Percentiles rank a stretch among this genome's conserved stretches.
Conservation (phyloP, 2,888 invertebrate species). For the Cheilosia scutellata region DNA sequence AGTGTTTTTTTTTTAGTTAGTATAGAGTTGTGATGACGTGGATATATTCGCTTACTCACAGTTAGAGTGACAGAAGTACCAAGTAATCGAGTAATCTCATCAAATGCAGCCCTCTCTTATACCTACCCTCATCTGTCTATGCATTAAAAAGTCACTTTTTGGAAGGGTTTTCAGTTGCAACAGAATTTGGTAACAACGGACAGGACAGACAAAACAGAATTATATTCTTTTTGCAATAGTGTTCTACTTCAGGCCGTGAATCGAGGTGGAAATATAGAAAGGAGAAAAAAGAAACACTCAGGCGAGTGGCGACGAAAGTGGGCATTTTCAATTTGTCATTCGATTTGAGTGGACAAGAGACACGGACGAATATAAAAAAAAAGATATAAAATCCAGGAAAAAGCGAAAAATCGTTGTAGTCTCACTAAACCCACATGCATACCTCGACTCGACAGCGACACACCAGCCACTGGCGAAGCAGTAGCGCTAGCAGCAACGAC, state of each 20-base stretch:
- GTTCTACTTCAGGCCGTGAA: constrained; percentile 47
- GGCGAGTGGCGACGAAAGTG: constrained; percentile 56
- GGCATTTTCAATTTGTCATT: constrained; percentile 73
- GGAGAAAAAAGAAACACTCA: constrained; percentile 18
- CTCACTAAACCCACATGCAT: constrained; percentile 69
- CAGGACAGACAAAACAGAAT: constrained; percentile 24
- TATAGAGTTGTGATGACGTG: constrained; percentile 39
- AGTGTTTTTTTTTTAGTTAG: constrained; percentile 13
- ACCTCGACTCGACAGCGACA: constrained; percentile 30
- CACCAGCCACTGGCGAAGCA: constrained; percentile 43
- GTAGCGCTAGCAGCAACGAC: constrained; percentile 25
- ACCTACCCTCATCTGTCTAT: constrained; percentile 12
- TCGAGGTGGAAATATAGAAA: constrained; percentile 37
- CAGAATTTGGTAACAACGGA: constrained; percentile 53
- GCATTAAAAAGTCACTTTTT: constrained; percentile 67
- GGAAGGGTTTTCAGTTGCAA: constrained; percentile 37
- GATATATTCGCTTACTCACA: constrained; percentile 45
- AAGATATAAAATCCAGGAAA: constrained; percentile 17
- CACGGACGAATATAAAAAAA: constrained; percentile 14
- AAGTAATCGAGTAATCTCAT: constrained; percentile 68
- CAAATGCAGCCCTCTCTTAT: constrained; percentile 49
- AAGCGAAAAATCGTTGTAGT: constrained; percentile 45
- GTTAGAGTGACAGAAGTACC: constrained; percentile 66
- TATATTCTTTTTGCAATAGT: constrained; percentile 40
- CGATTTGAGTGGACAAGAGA: constrained; percentile 64